phyloP scores from a whole-genome alignment of 2,113 vertebrate genomes.

The Sphyrna mokarran region DNA sequence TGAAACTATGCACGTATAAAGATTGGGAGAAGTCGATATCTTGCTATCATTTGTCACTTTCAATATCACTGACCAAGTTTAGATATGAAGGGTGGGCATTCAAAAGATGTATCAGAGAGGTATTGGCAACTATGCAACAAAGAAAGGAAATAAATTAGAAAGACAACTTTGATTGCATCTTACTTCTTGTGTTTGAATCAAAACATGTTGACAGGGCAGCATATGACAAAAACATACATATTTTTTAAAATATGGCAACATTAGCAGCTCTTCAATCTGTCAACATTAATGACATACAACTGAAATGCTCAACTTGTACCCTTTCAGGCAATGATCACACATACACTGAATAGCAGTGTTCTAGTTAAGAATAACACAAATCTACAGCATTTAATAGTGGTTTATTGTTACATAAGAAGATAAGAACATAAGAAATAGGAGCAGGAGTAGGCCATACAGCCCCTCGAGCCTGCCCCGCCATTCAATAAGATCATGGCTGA shows the following conservation, averaged over 20 bases:
- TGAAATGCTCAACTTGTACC: background rate
- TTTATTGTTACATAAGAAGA: background rate
- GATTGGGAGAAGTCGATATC: background rate
- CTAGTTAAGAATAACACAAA: background rate
- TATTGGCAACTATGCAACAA: background rate
- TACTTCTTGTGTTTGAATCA: background rate
- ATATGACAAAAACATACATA: background rate
- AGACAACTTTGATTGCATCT: background rate
- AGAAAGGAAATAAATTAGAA: background rate
- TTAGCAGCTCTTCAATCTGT: background rate
- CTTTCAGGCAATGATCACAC: background rate
- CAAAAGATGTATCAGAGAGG: background rate
- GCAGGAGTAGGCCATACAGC: too few relatives aligned
- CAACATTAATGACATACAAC: background rate
- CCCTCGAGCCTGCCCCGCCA: too few relatives aligned
- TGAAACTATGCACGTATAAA: background rate
- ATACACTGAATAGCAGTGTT: background rate
- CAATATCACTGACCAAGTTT: background rate
- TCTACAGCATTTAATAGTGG: background rate
- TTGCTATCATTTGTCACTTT: background rate
- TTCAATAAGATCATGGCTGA: too few relatives aligned
- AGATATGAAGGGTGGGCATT: background rate
- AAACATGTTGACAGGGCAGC: background rate
- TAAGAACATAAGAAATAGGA: too few relatives aligned
- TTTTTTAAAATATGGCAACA: background rate